Evolutionary conservation across 2,888 invertebrate species (phyloP), one percentile per base, ranked within the genome.

Genomic region (Spodoptera picta): DNA sequence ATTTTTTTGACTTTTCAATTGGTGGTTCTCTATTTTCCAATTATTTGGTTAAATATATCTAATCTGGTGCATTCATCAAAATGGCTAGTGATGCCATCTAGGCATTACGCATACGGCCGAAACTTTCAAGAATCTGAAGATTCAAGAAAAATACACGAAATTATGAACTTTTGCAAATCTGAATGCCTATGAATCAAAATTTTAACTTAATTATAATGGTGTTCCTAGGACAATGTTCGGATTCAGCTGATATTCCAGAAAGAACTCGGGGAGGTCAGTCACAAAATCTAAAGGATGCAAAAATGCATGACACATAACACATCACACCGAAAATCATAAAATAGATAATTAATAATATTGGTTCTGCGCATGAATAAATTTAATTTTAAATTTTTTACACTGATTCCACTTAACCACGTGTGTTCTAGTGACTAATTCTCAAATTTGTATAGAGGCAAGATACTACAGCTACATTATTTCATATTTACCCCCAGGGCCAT

Each of bases 141-240:
- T 36, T 36, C 2, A 5, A 27, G 27, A 2, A 7, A 36, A 36
- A 6, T 36, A 9, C 9, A 36, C 36, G 2, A 36, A 36, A 7
- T 4, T 27, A 4, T 27, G 27, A 36, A 31, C 5, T 9, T 36
- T 36, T 36, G 2, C 4, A 31, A 36, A 36, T 50, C 42, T 31
- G 49, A 43, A 46, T 50, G 31, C 19, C 19, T 23, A 46, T 11
- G 14, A 53, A 5, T 3, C 1, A 48, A 47, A 31, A 36, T 36
- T 43, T 51, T 74, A 62, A 71, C 55, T 14, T 44, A 10, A 43
- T 55, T 70, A n/a, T 63, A 51, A 69, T 63, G 69, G 71, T 89
- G 74, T 89, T 86, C 79, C 59, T 92, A 94, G 93, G 92, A 88
- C 90, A 69, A 83, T 91, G 70, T 91, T 92, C 72, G 92, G 93